Conservation (phyloP, 2,797 vertebrate species). For the Pipistrellus pipistrellus region DNA sequence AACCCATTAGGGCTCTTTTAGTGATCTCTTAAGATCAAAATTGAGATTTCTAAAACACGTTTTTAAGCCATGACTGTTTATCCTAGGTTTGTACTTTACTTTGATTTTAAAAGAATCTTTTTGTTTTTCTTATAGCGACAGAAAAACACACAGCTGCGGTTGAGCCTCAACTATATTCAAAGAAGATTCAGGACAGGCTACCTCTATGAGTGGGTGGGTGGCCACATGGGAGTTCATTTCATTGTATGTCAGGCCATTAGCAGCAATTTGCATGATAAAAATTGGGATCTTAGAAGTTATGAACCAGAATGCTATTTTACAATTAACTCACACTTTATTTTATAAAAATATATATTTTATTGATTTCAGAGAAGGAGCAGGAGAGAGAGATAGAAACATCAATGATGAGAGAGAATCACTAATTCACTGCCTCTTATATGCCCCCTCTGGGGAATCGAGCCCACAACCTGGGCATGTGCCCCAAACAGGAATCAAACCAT, state of each 20-base stretch:
- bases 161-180: neutral
- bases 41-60: neutral
- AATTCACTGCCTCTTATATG: too few relatives aligned
- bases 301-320: neutral
- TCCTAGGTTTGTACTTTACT: neutral
- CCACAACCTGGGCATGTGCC: too few relatives aligned
- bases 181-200: neutral
- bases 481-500: too few relatives aligned
- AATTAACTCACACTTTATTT: constrained; percentile 35
- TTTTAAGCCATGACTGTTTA: neutral
- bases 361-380: neutral
- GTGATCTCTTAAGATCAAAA: constrained; percentile 37
- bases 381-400: too few relatives aligned
- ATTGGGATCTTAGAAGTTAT: neutral
- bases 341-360: neutral
- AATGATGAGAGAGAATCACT: too few relatives aligned
- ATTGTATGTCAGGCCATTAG: neutral
- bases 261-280: neutral
- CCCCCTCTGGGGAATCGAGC: too few relatives aligned
- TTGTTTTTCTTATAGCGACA: neutral
- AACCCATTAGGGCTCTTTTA: neutral
- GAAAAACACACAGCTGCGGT: neutral
- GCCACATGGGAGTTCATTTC: neutral
- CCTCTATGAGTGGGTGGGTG: neutral
- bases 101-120: constrained; percentile 14